phyloP scores from a whole-genome alignment of 2,113 vertebrate genomes.

The Craseonycteris thonglongyai region DNA sequence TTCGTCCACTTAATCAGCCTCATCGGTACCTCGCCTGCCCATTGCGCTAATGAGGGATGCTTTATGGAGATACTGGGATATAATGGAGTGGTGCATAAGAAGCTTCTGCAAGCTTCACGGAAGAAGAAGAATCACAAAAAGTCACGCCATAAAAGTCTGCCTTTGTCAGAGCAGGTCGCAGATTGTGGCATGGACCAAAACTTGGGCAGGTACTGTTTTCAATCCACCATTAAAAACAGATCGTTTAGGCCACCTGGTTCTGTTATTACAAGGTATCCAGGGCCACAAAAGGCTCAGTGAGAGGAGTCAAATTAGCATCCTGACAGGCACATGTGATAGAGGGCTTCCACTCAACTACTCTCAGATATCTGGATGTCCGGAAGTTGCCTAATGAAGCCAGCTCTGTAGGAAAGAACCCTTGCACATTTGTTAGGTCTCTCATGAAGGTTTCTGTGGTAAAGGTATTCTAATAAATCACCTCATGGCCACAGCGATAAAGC shows the following conservation, averaged over 20 bases:
- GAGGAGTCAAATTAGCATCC: neutral
- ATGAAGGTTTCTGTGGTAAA: neutral
- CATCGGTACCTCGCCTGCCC: neutral
- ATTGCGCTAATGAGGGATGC: neutral
- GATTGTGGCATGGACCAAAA: neutral
- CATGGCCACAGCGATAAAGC: fast-evolving
- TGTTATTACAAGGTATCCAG: neutral
- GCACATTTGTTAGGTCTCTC: neutral
- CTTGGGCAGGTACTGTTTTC: neutral
- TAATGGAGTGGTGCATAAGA: fast-evolving
- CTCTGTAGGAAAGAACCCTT: neutral
- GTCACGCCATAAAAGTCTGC: fast-evolving
- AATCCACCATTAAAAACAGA: neutral
- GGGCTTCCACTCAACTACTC: neutral
- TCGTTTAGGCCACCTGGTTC: neutral
- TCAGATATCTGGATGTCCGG: neutral
- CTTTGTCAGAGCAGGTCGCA: neutral
- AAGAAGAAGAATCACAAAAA: neutral
- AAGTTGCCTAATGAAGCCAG: neutral
- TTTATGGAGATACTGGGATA: neutral
- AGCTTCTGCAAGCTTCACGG: neutral
- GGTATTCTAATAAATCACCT: neutral
- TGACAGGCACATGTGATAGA: neutral
- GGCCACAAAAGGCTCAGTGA: neutral
- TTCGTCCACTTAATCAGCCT: neutral